phyloP scores from a whole-genome alignment of 1,140 invertebrate genomes.

The Drosophila arizonae region DNA sequence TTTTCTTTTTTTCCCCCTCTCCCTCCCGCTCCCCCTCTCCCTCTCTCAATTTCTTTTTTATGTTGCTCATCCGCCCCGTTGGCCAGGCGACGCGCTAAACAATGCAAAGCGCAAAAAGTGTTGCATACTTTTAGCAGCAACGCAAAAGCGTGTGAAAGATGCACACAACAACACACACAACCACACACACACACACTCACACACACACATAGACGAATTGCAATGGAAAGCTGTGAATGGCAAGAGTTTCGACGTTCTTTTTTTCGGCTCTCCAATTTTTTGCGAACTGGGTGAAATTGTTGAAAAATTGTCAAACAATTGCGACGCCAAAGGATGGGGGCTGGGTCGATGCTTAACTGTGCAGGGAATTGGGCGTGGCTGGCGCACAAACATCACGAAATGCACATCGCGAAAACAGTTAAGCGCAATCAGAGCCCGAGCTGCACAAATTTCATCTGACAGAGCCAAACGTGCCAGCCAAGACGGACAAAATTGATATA shows the following conservation, averaged over 20 bases:
- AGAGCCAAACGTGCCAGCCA: conserved; percentile 6
- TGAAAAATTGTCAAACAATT: conserved; percentile 81
- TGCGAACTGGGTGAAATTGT: conserved; percentile 53
- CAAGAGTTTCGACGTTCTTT: no score
- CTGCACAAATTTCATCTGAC: conserved; percentile 47
- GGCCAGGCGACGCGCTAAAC: conserved; percentile 43
- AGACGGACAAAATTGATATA: conserved; percentile 29
- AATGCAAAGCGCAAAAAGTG: conserved; percentile 55
- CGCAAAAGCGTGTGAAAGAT: conserved; percentile 70
- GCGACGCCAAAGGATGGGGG: conserved; percentile 28
- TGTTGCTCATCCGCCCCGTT: conserved; percentile 50
- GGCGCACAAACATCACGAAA: conserved; percentile 24
- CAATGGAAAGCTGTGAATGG: no score
- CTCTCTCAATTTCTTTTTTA: neutral
- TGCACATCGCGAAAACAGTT: conserved; percentile 36
- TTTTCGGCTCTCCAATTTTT: conserved; percentile 36
- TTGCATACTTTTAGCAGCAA: conserved; percentile 73
- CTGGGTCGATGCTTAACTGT: conserved; percentile 4
- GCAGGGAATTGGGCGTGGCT: conserved; percentile 28
- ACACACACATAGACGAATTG: conserved; percentile 17
- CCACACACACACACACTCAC: conserved; percentile 3
- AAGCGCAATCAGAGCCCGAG: conserved; percentile 31
- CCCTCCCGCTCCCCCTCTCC: no score
- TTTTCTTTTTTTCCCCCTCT: neutral
- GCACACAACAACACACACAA: conserved; percentile 44